These are phyloP conservation scores for Phthorimaea operculella DNA, from an alignment of 1,140 invertebrate species.

Conservation along the genomic window DNA sequence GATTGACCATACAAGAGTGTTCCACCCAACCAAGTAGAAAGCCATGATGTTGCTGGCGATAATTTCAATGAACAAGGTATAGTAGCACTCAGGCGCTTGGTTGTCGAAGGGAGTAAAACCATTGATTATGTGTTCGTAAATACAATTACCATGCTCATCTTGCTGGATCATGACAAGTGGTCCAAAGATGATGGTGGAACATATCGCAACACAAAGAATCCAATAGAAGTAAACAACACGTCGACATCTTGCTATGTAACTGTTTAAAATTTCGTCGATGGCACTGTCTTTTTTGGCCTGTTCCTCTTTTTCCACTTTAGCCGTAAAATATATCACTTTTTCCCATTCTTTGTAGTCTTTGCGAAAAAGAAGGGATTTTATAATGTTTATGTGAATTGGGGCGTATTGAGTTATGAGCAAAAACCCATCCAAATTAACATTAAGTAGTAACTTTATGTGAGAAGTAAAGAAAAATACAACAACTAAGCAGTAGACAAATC, in stretches of 20 bases:
- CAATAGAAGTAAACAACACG: constrained; percentile 34
- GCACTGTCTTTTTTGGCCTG: constrained; percentile 15
- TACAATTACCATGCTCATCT: constrained; percentile 24
- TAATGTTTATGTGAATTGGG: constrained; percentile 35
- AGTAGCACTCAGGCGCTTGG: constrained; percentile 37
- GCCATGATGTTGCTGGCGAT: constrained; percentile 24
- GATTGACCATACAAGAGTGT: constrained; percentile 29
- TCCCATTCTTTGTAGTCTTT: constrained; percentile 30
- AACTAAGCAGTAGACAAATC: constrained; percentile 23
- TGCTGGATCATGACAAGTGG: constrained; percentile 31
- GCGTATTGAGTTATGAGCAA: constrained; percentile 34
- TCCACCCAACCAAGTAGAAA: constrained; percentile 37
- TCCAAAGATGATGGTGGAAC: constrained; percentile 33
- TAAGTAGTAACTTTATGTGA: constrained; percentile 31
- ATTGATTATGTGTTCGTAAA: constrained; percentile 34
- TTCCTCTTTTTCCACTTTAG: constrained; percentile 25
- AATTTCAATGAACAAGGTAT: constrained; percentile 30
- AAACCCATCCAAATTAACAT: constrained; percentile 19
- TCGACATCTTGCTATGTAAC: constrained; percentile 28
- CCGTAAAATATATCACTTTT: constrained; percentile 27
- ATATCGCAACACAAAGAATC: constrained; percentile 30
- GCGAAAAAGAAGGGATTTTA: constrained; percentile 31
- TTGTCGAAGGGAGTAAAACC: constrained; percentile 33
- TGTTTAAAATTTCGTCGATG: constrained; percentile 14
- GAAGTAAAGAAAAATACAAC: constrained; percentile 34